These are phyloP conservation scores for Pseudocheirus occidentalis DNA, from an alignment of 2,797 vertebrate genomes.

Conservation along the genomic window DNA sequence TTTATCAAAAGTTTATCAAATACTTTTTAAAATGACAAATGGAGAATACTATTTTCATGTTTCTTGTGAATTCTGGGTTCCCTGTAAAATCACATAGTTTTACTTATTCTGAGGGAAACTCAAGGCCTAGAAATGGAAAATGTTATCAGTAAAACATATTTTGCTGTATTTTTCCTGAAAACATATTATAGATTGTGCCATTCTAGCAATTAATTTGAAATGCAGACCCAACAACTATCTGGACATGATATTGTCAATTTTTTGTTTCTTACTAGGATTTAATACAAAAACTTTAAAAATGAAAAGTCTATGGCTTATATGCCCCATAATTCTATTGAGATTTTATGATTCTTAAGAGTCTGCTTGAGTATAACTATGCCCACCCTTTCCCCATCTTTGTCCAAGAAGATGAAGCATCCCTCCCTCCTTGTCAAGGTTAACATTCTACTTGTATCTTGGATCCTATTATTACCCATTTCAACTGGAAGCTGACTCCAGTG, in stretches of 20 bases:
- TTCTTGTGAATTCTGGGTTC: slow-evolving; percentile 33
- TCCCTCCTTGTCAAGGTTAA: neutral
- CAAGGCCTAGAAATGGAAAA: slow-evolving; percentile 41
- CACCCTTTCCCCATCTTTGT: neutral
- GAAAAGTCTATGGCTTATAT: slow-evolving; percentile 39
- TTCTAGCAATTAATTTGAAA: slow-evolving; percentile 53
- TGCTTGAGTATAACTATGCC: slow-evolving; percentile 32
- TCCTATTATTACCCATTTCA: neutral
- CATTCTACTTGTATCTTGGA: neutral
- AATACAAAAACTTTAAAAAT: slow-evolving; percentile 33
- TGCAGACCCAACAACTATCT: slow-evolving; percentile 16
- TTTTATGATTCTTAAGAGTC: slow-evolving; percentile 44
- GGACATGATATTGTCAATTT: slow-evolving; percentile 38
- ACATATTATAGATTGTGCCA: slow-evolving; percentile 4
- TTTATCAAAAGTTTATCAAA: neutral
- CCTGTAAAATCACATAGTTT: slow-evolving; percentile 5
- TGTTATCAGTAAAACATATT: slow-evolving; percentile 42
- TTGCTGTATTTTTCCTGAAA: neutral
- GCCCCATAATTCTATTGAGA: slow-evolving; percentile 30
- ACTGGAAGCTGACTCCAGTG: neutral
- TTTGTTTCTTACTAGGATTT: slow-evolving; percentile 42
- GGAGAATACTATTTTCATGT: slow-evolving; percentile 36
- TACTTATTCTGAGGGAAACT: neutral
- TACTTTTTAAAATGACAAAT: neutral
- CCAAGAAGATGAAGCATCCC: neutral